These are phyloP conservation scores for Pseudorasbora parva DNA, from an alignment of 2,113 vertebrate genomes.

Conservation along the genomic window DNA sequence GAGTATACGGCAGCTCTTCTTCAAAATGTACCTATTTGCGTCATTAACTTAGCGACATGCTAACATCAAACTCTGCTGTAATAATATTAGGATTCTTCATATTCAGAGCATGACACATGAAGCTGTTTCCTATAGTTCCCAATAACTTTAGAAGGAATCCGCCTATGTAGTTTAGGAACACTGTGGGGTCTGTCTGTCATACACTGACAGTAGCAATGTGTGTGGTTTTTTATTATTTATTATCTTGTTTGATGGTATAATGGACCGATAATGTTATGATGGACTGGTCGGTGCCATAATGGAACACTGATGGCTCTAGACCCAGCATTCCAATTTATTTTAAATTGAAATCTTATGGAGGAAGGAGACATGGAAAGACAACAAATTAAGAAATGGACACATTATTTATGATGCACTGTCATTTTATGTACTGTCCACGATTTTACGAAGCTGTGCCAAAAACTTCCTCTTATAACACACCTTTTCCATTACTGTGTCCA, in stretches of 20 bases:
- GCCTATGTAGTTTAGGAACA: not conserved
- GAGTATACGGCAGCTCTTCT: not conserved
- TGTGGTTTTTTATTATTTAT: constrained; percentile 18
- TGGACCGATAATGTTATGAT: constrained; percentile 27
- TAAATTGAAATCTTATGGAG: constrained; percentile 24
- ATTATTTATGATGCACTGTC: not conserved
- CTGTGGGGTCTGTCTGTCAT: not conserved
- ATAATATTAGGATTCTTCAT: not conserved
- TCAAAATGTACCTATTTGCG: not conserved
- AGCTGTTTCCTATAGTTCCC: not conserved
- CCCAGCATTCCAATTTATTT: constrained; percentile 36
- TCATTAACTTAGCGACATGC: no score
- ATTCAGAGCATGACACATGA: not conserved
- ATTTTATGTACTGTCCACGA: constrained; percentile 7
- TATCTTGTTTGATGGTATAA: constrained; percentile 36
- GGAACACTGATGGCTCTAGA: constrained; percentile 21
- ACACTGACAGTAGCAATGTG: constrained; percentile 16
- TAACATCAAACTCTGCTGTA: no score
- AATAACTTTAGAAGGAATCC: no score
- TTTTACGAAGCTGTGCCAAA: not conserved
- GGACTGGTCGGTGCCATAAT: constrained; percentile 25
- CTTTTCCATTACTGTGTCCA: constrained; percentile 5
- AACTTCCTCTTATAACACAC: not conserved
- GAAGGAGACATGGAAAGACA: constrained; percentile 16
- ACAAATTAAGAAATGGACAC: constrained; percentile 9